Base-by-base conservation (phyloP, 2,797 vertebrate genomes). In the Salmo trutta region DNA sequence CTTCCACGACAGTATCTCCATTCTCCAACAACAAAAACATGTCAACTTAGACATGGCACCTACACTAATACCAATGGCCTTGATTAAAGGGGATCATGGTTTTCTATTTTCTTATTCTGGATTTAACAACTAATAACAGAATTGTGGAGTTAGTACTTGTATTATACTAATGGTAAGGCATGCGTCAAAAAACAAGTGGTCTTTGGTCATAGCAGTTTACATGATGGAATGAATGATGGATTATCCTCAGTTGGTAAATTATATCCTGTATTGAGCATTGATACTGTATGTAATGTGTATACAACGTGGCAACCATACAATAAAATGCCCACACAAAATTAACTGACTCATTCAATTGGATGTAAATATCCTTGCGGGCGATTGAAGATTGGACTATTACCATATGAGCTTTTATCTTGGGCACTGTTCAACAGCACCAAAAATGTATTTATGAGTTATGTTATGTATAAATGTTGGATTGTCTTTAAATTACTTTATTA, bases 401-500 rank as follows among this genome's bases (percentile, higher is more conserved):
- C 41, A 24, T 66, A 29, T 29, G 15, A 66, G 64, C 24, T 14
- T 65, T 65, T 29, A 27, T 7, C 24, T 29, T 73, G 69, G 78
- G 75, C 67, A 59, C 52, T 54, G 80, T 36, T 81, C 59, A 73
- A 67, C 79, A 86, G 82, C 82, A 88, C 74, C 83, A 79, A 47
- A 3, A 52, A 47, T 24, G 73, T 74, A 47, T 71, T 82, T 76
- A 76, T 31, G 73, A 73, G 75, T 82, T 29, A 77, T 65, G 67
- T 73, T 41, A 36, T 77, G 80, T 36, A 64, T 53, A 84, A 80
- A 82, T 47, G 66, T 83, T 70, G 12, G 75, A 80, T 83, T 80
- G 79, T 88, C 85, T 82, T 76, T 79, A 14, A 47, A 76, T 56
- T 79, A 68, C 36, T 80, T 77, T 74, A 75, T 80, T 59, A 77